Evolutionary conservation across 2,888 invertebrate genomes (phyloP).

Genomic region (Taphrorychus bicolor): DNA sequence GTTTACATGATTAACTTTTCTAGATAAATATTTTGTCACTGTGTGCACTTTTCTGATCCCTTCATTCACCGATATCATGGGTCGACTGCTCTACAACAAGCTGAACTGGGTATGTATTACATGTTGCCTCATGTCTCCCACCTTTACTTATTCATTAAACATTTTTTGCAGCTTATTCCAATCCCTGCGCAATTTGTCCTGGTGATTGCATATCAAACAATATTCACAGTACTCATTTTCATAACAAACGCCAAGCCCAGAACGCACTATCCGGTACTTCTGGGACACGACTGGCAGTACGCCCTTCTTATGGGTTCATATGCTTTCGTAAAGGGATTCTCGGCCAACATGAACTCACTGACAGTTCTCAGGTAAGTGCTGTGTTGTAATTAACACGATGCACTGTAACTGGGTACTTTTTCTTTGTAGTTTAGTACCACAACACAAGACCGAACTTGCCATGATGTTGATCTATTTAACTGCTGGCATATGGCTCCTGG

Average conservation of each 20-base stretch:
- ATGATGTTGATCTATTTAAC: constrained; percentile 11
- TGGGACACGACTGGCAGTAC: constrained; percentile 48
- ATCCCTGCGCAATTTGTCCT: constrained; percentile 6
- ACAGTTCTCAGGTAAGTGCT: constrained; percentile 16
- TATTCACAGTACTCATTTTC: constrained; percentile 41
- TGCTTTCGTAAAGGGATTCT: constrained; percentile 11
- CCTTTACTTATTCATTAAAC: background rate
- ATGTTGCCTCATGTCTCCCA: background rate
- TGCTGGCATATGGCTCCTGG: background rate
- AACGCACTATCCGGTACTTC: constrained; percentile 44
- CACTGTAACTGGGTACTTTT: background rate
- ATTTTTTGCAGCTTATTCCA: constrained; percentile 12
- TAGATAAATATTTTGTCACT: constrained; percentile 35
- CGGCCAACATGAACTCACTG: constrained; percentile 6
- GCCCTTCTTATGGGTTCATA: constrained; percentile 8
- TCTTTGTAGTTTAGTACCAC: constrained; percentile 12
- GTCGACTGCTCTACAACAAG: constrained; percentile 25
- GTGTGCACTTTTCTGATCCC: constrained; percentile 33
- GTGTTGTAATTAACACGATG: background rate
- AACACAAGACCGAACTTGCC: constrained; percentile 7
- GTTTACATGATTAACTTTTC: background rate
- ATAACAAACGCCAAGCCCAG: constrained; percentile 48
- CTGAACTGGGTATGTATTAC: constrained; percentile 18
- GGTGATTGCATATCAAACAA: constrained; percentile 7
- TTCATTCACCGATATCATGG: constrained; percentile 11